phyloP scores from a whole-genome alignment of 2,113 vertebrate species.

The Pseudonaja textilis region DNA sequence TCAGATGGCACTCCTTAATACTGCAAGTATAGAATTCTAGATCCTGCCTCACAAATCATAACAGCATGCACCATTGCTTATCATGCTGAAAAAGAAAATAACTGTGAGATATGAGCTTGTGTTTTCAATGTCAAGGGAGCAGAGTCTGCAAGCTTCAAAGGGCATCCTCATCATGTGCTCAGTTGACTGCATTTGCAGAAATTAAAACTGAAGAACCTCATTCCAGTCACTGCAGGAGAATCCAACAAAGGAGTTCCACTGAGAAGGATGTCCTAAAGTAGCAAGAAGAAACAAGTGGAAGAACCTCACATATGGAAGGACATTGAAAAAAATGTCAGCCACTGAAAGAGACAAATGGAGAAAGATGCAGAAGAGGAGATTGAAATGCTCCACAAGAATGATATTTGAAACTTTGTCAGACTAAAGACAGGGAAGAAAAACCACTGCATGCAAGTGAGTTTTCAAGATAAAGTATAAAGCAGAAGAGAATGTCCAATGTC shows the following conservation, averaged over 20 bases:
- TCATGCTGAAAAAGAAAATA: not conserved
- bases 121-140: not conserved
- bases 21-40: not conserved
- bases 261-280: not conserved
- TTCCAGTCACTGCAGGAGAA: not conserved
- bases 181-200: not conserved
- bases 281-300: not conserved
- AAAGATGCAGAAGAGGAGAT: not conserved
- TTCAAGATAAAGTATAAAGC: not conserved
- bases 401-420: not conserved
- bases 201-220: not conserved
- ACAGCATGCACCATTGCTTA: not conserved
- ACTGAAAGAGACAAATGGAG: not conserved
- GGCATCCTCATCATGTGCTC: not conserved
- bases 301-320: not conserved
- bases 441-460: not conserved
- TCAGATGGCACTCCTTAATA: not conserved
- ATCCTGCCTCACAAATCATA: not conserved
- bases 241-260: not conserved
- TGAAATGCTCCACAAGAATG: not conserved
- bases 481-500: not conserved
- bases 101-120: not conserved
- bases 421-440: not conserved
- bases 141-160: not conserved
- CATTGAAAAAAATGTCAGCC: not conserved